A percentile compares a stretch with the other conserved stretches of the same genome.
phyloP scores from a whole-genome alignment of 2,797 vertebrate species.

The Ataeniobius toweri region DNA sequence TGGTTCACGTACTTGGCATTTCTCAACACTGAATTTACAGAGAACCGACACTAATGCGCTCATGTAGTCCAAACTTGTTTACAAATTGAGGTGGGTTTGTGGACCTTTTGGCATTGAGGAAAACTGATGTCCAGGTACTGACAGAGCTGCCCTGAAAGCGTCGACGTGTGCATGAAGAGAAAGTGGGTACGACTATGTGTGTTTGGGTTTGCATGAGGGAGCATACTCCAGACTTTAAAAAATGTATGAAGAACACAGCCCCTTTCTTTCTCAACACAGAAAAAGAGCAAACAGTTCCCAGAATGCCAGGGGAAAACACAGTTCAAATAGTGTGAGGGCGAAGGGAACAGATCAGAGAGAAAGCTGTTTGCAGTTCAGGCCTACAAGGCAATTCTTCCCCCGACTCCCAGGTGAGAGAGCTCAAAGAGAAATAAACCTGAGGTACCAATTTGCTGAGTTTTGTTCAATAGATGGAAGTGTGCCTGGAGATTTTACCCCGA shows the following conservation, averaged over 20 bases:
- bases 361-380: constrained; percentile 82
- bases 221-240: constrained; percentile 80
- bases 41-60: constrained; percentile 85
- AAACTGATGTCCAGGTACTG: constrained; percentile 71
- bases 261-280: constrained; percentile 81
- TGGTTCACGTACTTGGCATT: constrained; percentile 80
- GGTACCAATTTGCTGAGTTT: constrained; percentile 90
- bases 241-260: constrained; percentile 86
- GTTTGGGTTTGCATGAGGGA: constrained; percentile 71
- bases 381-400: constrained; percentile 84
- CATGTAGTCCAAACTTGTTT: constrained; percentile 82
- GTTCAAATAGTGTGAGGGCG: constrained; percentile 84
- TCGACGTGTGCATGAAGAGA: constrained; percentile 53
- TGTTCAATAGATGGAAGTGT: constrained; percentile 83
- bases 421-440: constrained; percentile 84
- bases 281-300: constrained; percentile 79
- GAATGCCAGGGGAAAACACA: constrained; percentile 84
- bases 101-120: constrained; percentile 73
- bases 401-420: constrained; percentile 83
- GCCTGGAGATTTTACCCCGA: constrained; percentile 70
- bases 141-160: constrained; percentile 77
- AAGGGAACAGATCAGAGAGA: constrained; percentile 84
- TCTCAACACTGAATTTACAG: constrained; percentile 81
- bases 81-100: constrained; percentile 83
- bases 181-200: constrained; percentile 49